Evolutionary conservation across 1,140 invertebrate genomes (phyloP), one percentile per base, ranked within the genome.

Genomic region (Zaprionus ghesquierei): DNA sequence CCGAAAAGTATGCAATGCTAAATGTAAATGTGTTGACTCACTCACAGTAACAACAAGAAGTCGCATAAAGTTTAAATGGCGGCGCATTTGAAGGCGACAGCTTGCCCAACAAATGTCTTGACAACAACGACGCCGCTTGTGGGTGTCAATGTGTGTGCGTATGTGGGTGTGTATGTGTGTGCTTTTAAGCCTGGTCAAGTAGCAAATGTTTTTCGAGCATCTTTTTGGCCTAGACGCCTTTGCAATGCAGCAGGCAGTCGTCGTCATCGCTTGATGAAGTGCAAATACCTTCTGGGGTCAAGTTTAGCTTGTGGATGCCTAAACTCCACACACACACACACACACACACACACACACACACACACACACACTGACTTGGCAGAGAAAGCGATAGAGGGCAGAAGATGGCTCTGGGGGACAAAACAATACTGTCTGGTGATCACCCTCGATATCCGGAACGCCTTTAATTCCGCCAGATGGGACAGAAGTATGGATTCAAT

Each of bases 261-360:
- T 75, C 79, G 63, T 72, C 76, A 73, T 33, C 44, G 66, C 76
- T 84, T 89, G 84, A 89, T 89, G 85, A 89, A 89, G 84, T 89
- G 85, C 80, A 89, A 89, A 89, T 89, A 74, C 80, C 69, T 89
- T 69, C 64, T 75, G 74, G 77, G 84, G 85, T 89, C 84, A 89
- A 89, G 85, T 89, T 89, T 87, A 84, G 84, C 41, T 22, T 33
- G 31, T 33, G 31, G 31, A 33, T 33, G 12, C 31, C 12, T 33
- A n/a, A n/a, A n/a, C n/a, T n/a, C n/a, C n/a, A 41, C 15, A n/a
- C 71, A 44, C 56, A 70, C 68, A 61, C 49, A 46, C 71, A 41
- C 15, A n/a, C 71, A 44, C 56, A 70, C 68, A 61, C 49, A 46
- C 71, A 64, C 62, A 25, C 18, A 54, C 69, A 46, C 31, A 54